Base-by-base conservation (phyloP, 2,797 vertebrate species). In the Echiichthys vipera region DNA sequence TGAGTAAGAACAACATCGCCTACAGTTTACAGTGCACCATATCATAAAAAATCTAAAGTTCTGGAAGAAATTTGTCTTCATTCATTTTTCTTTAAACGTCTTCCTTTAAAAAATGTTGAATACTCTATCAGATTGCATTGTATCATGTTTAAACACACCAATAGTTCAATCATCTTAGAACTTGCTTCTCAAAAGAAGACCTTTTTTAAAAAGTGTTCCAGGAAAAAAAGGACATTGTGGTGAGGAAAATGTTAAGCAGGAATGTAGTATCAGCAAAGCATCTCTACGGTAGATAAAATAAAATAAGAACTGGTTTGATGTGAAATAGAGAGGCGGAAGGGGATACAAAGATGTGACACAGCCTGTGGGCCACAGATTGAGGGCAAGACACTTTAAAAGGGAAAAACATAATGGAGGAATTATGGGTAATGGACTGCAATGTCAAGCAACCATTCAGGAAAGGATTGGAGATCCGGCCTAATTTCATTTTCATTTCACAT, bases 401-500 rank as follows among this genome's bases (percentile, higher is more conserved):
- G 42, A 68, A 43, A 46, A 64, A 84, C 32, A 78, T 75, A 81
- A 71, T 68, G 27, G 50, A 70, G 70, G 66, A 67, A 68, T 78
- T 71, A 74, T 80, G 43, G 63, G 47, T 69, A 83, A 86, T 37
- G 29, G 63, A 54, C 63, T 43, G 14, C 27, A 24, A 36, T 59
- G 59, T 66, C 34, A 78, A 34, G n/a, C 39, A 27, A 50, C 70
- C 55, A 56, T 74, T 69, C 29, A 68, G 34, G 15, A 69, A 49
- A 27, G 27, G 24, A 69, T 51, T 37, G 54, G 36, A 74, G 74
- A 78, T 78, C 24, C 66, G 40, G 42, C 56, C 55, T 42, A 20
- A 74, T 77, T 79, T 74, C 17, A 30, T 57, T 39, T 40, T 22
- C 32, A 54, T 68, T 64, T 77, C 40, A 61, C 42, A 74, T 59